Evolutionary conservation across 2,888 invertebrate genomes (phyloP).

Genomic region (Torymus tubicola): DNA sequence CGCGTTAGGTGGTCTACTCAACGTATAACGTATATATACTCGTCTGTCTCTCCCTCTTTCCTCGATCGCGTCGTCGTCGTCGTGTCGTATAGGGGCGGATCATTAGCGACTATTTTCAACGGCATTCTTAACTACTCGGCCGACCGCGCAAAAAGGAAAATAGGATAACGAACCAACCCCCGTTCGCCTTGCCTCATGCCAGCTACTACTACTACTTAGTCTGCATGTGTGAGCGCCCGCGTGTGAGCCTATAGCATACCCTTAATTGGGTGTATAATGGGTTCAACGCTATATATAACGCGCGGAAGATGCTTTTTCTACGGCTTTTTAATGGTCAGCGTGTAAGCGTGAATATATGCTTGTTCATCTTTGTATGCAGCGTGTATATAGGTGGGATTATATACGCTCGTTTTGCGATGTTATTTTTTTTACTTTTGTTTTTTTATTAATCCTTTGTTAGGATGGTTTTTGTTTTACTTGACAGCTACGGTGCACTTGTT

Average conservation of each 20-base stretch:
- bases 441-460: no score
- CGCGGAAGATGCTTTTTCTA: conserved; percentile 7
- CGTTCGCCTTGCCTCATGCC: background rate
- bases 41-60: no score
- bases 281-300: background rate
- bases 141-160: conserved; percentile 35
- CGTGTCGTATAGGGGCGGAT: conserved; percentile 17
- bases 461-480: no score
- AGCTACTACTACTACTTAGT: conserved; percentile 6
- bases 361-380: background rate
- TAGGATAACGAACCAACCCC: conserved; percentile 50
- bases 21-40: no score
- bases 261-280: conserved; percentile 44
- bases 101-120: conserved; percentile 54
- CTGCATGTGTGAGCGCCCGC: background rate
- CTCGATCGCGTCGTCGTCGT: background rate
- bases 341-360: background rate
- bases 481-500: no score
- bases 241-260: background rate
- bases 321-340: conserved; percentile 14
- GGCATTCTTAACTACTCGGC: conserved; percentile 23
- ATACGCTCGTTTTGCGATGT: no score
- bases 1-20: conserved; percentile 48
- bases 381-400: background rate
- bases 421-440: no score